Conservation (phyloP, 1,140 invertebrate species). For the Muscidifurax raptorellus region DNA sequence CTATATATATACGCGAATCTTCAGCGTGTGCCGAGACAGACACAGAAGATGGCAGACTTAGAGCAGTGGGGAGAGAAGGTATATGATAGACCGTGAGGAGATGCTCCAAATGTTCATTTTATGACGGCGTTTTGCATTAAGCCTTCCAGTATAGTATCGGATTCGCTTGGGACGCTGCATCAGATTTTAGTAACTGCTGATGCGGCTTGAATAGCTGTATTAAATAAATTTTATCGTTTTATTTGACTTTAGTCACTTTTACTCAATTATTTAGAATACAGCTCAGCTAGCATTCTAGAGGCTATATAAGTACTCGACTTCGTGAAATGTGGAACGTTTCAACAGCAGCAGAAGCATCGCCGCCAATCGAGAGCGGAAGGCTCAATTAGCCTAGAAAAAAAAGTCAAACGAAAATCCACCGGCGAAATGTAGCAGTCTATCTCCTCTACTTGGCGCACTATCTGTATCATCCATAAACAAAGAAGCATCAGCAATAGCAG, state of each 20-base stretch:
- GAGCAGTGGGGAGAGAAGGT: not conserved
- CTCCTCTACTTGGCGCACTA: not conserved
- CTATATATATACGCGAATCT: constrained; percentile 38
- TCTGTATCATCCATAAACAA: not conserved
- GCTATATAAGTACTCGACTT: not conserved
- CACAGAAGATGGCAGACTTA: not conserved
- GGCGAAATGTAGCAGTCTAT: not conserved
- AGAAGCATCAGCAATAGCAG: not conserved
- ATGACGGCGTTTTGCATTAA: not conserved
- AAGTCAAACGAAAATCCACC: not conserved
- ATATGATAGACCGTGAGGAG: not conserved
- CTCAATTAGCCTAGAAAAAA: not conserved
- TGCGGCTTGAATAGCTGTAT: too few relatives aligned
- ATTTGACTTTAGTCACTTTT: too few relatives aligned
- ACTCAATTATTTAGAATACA: not conserved
- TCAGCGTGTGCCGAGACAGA: not conserved
- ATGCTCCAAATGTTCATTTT: constrained; percentile 2
- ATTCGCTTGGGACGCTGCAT: too few relatives aligned
- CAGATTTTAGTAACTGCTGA: too few relatives aligned
- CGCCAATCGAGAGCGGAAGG: not conserved
- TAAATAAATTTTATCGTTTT: too few relatives aligned
- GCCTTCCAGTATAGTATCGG: not conserved
- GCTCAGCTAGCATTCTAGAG: not conserved
- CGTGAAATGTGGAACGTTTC: not conserved
- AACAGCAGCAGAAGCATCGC: not conserved